Conservation (phyloP, 2,113 vertebrate species). For the Mobula birostris region DNA sequence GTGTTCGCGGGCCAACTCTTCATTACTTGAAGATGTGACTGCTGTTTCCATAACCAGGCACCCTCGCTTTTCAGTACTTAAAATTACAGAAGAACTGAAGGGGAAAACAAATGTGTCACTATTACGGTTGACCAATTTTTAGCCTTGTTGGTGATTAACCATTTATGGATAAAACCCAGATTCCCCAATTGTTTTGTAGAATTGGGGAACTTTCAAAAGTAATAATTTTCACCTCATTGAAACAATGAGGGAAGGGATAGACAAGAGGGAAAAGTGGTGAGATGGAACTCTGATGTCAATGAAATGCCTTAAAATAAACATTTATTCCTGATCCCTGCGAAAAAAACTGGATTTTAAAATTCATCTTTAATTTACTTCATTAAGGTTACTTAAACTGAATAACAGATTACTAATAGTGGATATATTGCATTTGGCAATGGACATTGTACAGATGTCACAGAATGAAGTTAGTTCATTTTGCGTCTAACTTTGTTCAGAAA, state of each 20-base stretch:
- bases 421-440: background rate
- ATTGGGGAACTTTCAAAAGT: background rate
- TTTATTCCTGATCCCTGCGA: background rate
- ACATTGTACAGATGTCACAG: background rate
- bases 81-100: slow-evolving; percentile 36
- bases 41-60: slow-evolving; percentile 39
- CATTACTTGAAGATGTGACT: slow-evolving; percentile 67
- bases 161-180: background rate
- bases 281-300: background rate
- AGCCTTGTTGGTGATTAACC: slow-evolving; percentile 3
- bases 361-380: background rate
- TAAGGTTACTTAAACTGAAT: background rate
- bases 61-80: slow-evolving; percentile 35
- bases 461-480: background rate
- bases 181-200: background rate
- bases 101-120: slow-evolving; percentile 35
- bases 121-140: slow-evolving; percentile 18
- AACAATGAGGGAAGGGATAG: background rate
- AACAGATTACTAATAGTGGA: background rate
- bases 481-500: background rate
- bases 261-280: background rate
- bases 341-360: background rate
- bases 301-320: background rate
- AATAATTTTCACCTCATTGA: background rate
- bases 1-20: slow-evolving; percentile 82